Conservation (phyloP, 64 coral and sea anemone species). For the Stichodactyla mertensii region DNA sequence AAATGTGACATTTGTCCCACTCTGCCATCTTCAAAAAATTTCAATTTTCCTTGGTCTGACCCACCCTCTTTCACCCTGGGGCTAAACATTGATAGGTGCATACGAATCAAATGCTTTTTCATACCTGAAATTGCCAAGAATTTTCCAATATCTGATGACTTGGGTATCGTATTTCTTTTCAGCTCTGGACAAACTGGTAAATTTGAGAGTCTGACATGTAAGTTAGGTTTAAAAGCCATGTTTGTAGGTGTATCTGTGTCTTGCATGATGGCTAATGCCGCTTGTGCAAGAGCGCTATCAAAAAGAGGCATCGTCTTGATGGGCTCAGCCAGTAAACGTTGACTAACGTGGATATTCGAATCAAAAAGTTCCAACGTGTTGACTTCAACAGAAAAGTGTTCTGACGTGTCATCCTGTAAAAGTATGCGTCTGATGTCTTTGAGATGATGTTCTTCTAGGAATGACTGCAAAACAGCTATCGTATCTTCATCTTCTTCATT, state of each 20-base stretch:
- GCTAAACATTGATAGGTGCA: too few relatives aligned
- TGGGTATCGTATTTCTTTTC: conserved; percentile 73
- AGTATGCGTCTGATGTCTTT: conserved; percentile 63
- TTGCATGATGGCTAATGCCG: conserved; percentile 52
- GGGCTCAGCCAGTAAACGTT: conserved; percentile 68
- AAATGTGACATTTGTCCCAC: too few relatives aligned
- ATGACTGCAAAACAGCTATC: conserved; percentile 59
- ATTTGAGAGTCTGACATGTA: conserved; percentile 86
- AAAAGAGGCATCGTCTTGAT: conserved; percentile 79
- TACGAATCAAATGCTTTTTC: not conserved
- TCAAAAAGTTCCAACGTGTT: conserved; percentile 92
- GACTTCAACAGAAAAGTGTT: conserved; percentile 77
- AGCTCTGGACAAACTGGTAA: conserved; percentile 93
- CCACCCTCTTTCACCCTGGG: too few relatives aligned
- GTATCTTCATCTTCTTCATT: conserved; percentile 28
- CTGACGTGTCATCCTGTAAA: conserved; percentile 54
- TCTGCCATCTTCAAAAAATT: too few relatives aligned
- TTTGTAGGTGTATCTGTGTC: conserved; percentile 45
- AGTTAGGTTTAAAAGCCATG: conserved; percentile 82
- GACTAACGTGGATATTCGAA: conserved; percentile 72
- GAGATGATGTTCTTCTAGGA: conserved; percentile 75
- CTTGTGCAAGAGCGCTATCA: conserved; percentile 66
- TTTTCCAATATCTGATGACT: conserved; percentile 79
- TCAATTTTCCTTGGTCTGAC: too few relatives aligned
- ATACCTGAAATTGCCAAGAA: conserved; percentile 90